Percentiles rank a stretch among this genome's conserved stretches.
Conservation (phyloP, 2,113 vertebrate genomes). For the Columba janthina region DNA sequence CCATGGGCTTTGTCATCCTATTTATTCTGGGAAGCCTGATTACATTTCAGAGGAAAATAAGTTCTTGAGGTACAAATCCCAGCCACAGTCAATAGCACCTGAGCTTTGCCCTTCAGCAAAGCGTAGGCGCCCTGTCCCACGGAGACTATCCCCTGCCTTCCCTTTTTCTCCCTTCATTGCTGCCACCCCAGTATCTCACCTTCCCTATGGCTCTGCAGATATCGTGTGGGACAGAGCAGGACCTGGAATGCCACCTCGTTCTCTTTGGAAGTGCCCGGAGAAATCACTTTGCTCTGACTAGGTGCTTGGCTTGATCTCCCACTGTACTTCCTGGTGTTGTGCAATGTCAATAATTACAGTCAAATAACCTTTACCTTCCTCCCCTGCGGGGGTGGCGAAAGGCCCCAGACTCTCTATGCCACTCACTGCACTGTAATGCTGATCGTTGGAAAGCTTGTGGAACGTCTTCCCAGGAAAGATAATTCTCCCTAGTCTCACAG, state of each 20-base stretch:
- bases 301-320: neutral
- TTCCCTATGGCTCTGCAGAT: neutral
- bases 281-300: neutral
- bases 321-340: neutral
- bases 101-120: neutral
- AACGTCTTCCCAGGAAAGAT: neutral
- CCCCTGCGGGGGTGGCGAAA: neutral
- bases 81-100: neutral
- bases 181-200: neutral
- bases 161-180: neutral
- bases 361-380: neutral
- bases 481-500: neutral
- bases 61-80: neutral
- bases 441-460: neutral
- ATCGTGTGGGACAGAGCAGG: accelerated
- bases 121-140: neutral
- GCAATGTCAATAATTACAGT: neutral
- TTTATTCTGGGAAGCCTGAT: neutral
- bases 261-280: neutral
- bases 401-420: neutral
- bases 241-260: neutral
- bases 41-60: neutral
- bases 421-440: neutral
- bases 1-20: neutral
- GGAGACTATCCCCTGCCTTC: neutral